Evolutionary conservation across 1,140 invertebrate genomes (phyloP).

Genomic region (Oryzaephilus surinamensis): DNA sequence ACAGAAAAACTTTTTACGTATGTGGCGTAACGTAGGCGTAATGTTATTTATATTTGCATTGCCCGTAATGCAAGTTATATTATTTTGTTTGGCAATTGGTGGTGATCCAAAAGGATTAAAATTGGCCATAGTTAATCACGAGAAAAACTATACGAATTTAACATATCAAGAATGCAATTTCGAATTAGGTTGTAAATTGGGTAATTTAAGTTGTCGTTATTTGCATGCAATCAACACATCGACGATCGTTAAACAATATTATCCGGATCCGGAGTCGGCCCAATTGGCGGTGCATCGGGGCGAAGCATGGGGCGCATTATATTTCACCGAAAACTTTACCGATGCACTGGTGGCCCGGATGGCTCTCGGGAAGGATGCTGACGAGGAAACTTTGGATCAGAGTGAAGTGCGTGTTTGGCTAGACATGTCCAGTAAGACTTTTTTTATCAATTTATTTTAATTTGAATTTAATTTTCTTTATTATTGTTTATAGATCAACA

Average conservation of each 20-base stretch:
- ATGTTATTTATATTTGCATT: conserved; percentile 85
- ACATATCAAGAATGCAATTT: conserved; percentile 41
- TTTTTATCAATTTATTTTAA: conserved; percentile 1
- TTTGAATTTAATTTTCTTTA: conserved; percentile 5
- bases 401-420: conserved; percentile 69
- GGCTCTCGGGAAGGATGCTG: conserved; percentile 53
- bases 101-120: conserved; percentile 74
- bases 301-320: conserved; percentile 69
- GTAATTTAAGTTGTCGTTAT: conserved; percentile 65
- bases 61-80: conserved; percentile 82
- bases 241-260: conserved; percentile 61
- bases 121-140: conserved; percentile 78
- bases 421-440: conserved; percentile 79
- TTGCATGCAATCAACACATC: conserved; percentile 53
- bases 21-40: conserved; percentile 83
- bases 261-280: conserved; percentile 54
- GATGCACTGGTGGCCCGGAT: conserved; percentile 59
- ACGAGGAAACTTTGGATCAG: conserved; percentile 55
- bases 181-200: conserved; percentile 50
- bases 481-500: conserved; percentile 67
- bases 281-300: conserved; percentile 60
- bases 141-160: conserved; percentile 50
- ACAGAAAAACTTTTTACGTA: conserved; percentile 84
- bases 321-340: conserved; percentile 77
- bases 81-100: conserved; percentile 92